Conservation (phyloP, 2,888 invertebrate species). For the Pedicia rivosa region DNA sequence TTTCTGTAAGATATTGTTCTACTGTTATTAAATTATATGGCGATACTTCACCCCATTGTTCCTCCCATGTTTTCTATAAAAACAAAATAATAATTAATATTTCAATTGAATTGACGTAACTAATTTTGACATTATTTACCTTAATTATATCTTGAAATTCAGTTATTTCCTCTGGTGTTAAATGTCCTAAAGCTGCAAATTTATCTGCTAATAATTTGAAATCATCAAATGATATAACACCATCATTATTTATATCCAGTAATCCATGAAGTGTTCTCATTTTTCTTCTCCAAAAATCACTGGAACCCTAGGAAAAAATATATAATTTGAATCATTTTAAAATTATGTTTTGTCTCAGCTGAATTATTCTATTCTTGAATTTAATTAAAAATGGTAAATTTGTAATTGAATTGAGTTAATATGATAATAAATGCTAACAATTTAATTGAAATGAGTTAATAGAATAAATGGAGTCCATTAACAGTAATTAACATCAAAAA, state of each 20-base stretch:
- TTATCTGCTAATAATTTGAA: slow-evolving; percentile 56
- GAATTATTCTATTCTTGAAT: neutral
- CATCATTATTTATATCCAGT: slow-evolving; percentile 72
- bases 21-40: slow-evolving; percentile 69
- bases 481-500: no score
- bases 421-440: no score
- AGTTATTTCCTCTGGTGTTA: slow-evolving; percentile 43
- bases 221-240: slow-evolving; percentile 69
- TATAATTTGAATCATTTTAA: neutral
- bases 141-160: slow-evolving; percentile 56
- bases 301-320: slow-evolving; percentile 22
- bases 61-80: slow-evolving; percentile 57
- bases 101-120: neutral
- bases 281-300: slow-evolving; percentile 66
- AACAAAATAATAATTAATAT: slow-evolving; percentile 6
- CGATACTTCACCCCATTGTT: slow-evolving; percentile 66
- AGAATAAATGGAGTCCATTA: no score
- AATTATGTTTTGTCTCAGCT: no score
- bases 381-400: no score
- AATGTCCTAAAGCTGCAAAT: slow-evolving; percentile 59
- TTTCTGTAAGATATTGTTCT: slow-evolving; percentile 65
- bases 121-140: slow-evolving; percentile 30
- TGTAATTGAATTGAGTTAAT: no score
- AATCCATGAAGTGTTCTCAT: slow-evolving; percentile 74
- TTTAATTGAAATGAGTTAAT: no score